Conservation (phyloP, 2,113 vertebrate genomes). For the Boleophthalmus pectinirostris region DNA sequence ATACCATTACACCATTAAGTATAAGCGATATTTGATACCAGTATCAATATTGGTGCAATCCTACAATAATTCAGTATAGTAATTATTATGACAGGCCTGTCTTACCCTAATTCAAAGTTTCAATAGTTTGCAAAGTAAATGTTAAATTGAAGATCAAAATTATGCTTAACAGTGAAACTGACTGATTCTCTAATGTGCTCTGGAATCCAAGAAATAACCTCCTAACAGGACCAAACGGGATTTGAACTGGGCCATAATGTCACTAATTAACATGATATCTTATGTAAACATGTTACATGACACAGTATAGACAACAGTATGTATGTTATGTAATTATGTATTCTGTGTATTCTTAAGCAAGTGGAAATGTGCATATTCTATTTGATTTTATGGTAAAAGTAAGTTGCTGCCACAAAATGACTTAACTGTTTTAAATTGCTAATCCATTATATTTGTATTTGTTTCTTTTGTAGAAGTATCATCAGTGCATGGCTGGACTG, state of each 20-base stretch:
- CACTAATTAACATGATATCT: not conserved
- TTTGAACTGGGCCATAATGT: too few relatives aligned
- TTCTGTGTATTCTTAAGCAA: not conserved
- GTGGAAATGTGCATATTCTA: not conserved
- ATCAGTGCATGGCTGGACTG: constrained; percentile 93
- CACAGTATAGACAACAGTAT: not conserved
- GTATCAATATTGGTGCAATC: too few relatives aligned
- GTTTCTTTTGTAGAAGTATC: constrained; percentile 84
- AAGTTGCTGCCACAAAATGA: not conserved
- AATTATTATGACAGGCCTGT: too few relatives aligned
- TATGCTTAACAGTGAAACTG: not conserved
- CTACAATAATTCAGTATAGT: too few relatives aligned
- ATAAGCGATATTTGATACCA: too few relatives aligned
- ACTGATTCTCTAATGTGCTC: not conserved
- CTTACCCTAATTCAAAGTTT: not conserved
- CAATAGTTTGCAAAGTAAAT: not conserved
- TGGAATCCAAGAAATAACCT: not conserved
- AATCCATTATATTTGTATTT: constrained; percentile 3
- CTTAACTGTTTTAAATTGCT: not conserved
- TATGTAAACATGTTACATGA: not conserved
- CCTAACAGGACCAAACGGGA: too few relatives aligned
- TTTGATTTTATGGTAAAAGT: not conserved
- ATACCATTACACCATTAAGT: too few relatives aligned
- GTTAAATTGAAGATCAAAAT: not conserved
- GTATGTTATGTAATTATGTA: not conserved